Conservation (phyloP, 2,797 vertebrate genomes). For the Streptopelia turtur region DNA sequence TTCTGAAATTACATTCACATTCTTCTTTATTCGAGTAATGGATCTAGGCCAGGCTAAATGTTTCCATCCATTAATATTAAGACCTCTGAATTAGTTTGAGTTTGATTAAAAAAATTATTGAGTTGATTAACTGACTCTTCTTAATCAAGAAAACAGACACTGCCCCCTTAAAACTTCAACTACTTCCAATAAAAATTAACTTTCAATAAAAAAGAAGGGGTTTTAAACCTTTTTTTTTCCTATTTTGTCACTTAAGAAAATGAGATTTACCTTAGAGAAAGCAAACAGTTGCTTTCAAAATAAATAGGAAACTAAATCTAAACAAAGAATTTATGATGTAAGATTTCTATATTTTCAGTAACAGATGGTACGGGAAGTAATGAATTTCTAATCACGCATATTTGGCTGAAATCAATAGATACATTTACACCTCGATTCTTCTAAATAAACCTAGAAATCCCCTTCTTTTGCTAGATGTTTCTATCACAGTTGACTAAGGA, state of each 20-base stretch:
- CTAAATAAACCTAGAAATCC: neutral
- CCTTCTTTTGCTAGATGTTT: neutral
- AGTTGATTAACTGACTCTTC: neutral
- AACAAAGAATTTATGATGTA: neutral
- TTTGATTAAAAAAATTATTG: neutral
- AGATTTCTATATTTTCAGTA: neutral
- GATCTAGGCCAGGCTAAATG: neutral
- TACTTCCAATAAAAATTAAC: neutral
- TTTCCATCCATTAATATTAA: neutral
- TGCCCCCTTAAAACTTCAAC: neutral
- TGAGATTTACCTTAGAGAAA: neutral
- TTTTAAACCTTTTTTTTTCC: accelerated
- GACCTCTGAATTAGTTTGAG: neutral
- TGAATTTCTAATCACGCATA: neutral
- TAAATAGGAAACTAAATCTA: neutral
- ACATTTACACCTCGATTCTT: neutral
- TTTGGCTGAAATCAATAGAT: neutral
- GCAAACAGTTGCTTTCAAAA: neutral
- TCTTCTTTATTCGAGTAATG: neutral
- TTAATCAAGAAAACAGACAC: neutral
- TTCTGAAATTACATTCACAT: neutral
- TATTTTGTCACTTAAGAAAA: neutral
- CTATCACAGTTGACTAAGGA: neutral
- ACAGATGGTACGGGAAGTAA: neutral
- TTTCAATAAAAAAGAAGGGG: accelerated